Percentiles rank a stretch among this genome's conserved stretches.
These are phyloP conservation scores for Edolisoma coerulescens DNA, from an alignment of 2,113 vertebrate species.

Conservation along the genomic window DNA sequence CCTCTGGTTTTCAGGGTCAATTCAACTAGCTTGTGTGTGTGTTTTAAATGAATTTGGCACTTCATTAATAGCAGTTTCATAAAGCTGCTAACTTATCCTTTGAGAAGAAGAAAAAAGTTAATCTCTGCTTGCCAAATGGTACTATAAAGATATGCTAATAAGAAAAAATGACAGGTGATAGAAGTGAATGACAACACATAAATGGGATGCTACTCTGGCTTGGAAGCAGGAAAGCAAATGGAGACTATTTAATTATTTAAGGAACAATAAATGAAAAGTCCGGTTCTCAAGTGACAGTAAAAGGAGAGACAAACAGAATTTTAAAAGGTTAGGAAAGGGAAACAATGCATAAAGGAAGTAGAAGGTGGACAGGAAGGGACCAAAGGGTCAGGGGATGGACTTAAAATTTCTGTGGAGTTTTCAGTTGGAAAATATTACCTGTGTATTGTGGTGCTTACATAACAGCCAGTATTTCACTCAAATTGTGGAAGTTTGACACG, in stretches of 20 bases:
- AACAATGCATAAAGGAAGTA: neutral
- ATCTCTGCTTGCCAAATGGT: neutral
- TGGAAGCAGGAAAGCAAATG: neutral
- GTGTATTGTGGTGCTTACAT: neutral
- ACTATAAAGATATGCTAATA: neutral
- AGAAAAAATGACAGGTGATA: neutral
- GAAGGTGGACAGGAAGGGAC: neutral
- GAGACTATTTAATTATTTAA: constrained; percentile 31
- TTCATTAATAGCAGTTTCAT: neutral
- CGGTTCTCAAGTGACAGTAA: neutral
- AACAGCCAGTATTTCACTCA: neutral
- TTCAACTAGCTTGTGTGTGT: neutral
- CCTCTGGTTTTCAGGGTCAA: neutral
- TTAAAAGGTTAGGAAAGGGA: neutral
- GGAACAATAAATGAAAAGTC: constrained; percentile 14
- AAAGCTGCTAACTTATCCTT: neutral
- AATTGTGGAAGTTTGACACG: neutral
- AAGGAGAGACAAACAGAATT: neutral
- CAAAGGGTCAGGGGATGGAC: neutral
- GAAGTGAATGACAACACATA: neutral
- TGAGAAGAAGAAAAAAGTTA: neutral
- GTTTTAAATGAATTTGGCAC: neutral
- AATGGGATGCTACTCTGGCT: neutral
- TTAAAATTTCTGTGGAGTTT: neutral
- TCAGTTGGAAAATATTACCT: neutral